Conservation (phyloP, 2,797 vertebrate species). For the Psittacula derbiana region DNA sequence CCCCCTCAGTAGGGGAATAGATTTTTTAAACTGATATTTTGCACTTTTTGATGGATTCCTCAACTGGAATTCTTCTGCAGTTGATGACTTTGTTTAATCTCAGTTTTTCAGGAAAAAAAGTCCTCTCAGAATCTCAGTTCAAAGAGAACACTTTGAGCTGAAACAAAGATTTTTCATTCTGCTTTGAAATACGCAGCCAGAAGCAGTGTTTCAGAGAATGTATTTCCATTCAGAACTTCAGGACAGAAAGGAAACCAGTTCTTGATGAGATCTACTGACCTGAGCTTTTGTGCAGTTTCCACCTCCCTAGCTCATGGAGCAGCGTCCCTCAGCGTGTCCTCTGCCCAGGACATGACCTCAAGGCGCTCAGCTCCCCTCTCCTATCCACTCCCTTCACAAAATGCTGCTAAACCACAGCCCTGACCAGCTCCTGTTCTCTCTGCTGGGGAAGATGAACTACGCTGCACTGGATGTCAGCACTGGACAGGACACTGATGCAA, state of each 20-base stretch:
- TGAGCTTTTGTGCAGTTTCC: background rate
- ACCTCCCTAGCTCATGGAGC: background rate
- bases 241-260: background rate
- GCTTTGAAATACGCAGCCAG: constrained; percentile 13
- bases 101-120: constrained; percentile 6
- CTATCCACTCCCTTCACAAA: background rate
- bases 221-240: background rate
- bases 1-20: background rate
- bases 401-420: background rate
- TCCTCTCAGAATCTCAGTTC: background rate
- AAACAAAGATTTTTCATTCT: constrained; percentile 1
- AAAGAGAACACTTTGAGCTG: background rate
- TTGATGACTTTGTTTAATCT: constrained; percentile 26
- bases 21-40: background rate
- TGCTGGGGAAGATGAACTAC: background rate
- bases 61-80: background rate
- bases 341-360: background rate
- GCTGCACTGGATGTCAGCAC: background rate
- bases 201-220: background rate
- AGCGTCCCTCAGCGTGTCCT: background rate
- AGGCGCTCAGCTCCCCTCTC: background rate
- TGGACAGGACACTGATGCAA: rapidly evolving
- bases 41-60: background rate
- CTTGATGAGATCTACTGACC: background rate
- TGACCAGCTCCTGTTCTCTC: background rate